Conservation (phyloP, 2,113 vertebrate genomes). For the Carassius carassius region DNA sequence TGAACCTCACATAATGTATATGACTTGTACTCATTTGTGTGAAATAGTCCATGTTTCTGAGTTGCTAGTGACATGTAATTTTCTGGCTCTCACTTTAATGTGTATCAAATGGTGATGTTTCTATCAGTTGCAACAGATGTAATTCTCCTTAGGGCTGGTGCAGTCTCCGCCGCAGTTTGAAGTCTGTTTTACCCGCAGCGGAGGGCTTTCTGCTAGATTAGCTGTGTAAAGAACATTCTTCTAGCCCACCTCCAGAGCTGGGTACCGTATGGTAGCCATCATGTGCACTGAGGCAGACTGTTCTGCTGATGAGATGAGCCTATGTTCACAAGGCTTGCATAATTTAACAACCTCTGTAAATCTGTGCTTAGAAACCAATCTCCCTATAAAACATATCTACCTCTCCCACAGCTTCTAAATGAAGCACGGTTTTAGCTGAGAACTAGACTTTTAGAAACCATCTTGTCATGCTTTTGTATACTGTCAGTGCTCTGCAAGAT, state of each 20-base stretch:
- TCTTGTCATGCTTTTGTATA: background rate
- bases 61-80: constrained; percentile 7
- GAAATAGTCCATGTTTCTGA: constrained; percentile 11
- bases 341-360: constrained; percentile 49
- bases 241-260: constrained; percentile 48
- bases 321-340: constrained; percentile 45
- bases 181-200: constrained; percentile 50
- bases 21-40: background rate
- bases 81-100: background rate
- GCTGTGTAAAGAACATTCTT: constrained; percentile 44
- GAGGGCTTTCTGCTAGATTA: background rate
- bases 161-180: constrained; percentile 28
- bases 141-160: constrained; percentile 45
- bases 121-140: constrained; percentile 44
- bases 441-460: constrained; percentile 22
- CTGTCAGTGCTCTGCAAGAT: background rate
- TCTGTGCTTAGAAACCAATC: constrained; percentile 46
- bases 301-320: constrained; percentile 34
- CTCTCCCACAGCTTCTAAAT: constrained; percentile 1
- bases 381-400: constrained; percentile 25
- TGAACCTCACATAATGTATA: background rate
- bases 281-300: constrained; percentile 31
- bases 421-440: constrained; percentile 1
- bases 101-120: constrained; percentile 33
- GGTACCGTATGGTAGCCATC: constrained; percentile 47